A percentile compares a stretch with the other conserved stretches of the same genome.
Evolutionary conservation across 2,888 invertebrate genomes (phyloP).

Genomic region (Noctua janthe): DNA sequence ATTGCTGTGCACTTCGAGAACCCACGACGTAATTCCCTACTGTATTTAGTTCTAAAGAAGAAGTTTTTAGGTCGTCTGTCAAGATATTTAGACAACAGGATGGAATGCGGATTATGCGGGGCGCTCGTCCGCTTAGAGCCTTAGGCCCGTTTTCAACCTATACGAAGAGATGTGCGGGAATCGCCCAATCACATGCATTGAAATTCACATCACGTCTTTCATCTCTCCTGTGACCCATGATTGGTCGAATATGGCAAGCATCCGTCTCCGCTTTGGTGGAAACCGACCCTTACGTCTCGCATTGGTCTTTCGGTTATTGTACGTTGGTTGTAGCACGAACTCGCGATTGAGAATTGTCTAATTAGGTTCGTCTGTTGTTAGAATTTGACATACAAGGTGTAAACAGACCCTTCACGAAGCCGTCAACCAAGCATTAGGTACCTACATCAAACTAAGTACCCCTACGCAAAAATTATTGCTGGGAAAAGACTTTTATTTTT

Average conservation of each 20-base stretch:
- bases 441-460: too few relatives aligned
- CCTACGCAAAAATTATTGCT: too few relatives aligned
- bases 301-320: too few relatives aligned
- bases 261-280: too few relatives aligned
- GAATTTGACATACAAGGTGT: too few relatives aligned
- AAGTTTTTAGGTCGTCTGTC: background rate
- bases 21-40: slow-evolving; percentile 81
- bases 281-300: too few relatives aligned
- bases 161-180: background rate
- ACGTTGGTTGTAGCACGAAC: background rate
- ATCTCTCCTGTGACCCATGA: background rate
- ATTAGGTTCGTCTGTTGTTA: too few relatives aligned
- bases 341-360: background rate
- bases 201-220: background rate
- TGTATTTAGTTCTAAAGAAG: background rate
- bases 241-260: too few relatives aligned
- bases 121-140: background rate
- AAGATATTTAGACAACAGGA: background rate
- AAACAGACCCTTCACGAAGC: too few relatives aligned
- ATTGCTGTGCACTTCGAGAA: slow-evolving; percentile 85
- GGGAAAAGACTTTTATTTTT: too few relatives aligned
- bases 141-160: background rate
- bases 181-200: background rate
- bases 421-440: too few relatives aligned
- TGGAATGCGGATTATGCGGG: background rate